Evolutionary conservation across 1,140 invertebrate genomes (phyloP), one percentile per base, ranked within the genome.

Genomic region (Drosophila willistoni): DNA sequence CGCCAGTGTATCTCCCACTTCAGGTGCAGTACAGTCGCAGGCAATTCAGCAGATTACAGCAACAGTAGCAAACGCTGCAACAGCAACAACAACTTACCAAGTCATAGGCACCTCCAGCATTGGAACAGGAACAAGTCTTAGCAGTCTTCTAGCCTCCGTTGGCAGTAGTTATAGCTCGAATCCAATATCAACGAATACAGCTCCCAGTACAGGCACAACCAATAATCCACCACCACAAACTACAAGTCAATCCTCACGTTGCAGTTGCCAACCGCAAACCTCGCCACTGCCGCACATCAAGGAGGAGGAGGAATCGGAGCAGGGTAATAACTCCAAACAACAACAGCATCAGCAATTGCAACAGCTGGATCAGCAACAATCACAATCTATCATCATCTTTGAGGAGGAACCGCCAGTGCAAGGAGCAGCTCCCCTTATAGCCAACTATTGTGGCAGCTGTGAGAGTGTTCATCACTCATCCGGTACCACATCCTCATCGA

Each of bases 251-350:
- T 92, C 91, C n/a, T 90, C 62, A 44, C 80, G 86, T 62, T 83
- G 85, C 57, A 79, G 78, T 66, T 91, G 91, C 68, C 91, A 90
- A 61, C 80, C 84, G 25, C 91, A 92, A 72, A 91, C 90, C 29
- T 94, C 93, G 7, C 94, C 94, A 36, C 79, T 94, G 55, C 94
- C 94, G 1, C 94, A 94, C 59, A 94, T 94, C 63, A 94, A 94
- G 79, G 94, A 94, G 79, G 94, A 94, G 73, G 92, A 93, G 76
- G 94, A 94, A 82, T 93, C 93, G 57, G 94, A 94, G 60, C 93
- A 94, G 71, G 93, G 71, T 68, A 93, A 73, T 92, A 93, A 91
- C 92, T 92, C 92, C 86, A 91, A 92, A 81, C 93, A 68, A 77
- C 79, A 56, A 66, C 89, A 74, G 10, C 9, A 59, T 19, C 36